Conservation (phyloP, 2,113 vertebrate genomes). For the Thryonomys swinderianus region DNA sequence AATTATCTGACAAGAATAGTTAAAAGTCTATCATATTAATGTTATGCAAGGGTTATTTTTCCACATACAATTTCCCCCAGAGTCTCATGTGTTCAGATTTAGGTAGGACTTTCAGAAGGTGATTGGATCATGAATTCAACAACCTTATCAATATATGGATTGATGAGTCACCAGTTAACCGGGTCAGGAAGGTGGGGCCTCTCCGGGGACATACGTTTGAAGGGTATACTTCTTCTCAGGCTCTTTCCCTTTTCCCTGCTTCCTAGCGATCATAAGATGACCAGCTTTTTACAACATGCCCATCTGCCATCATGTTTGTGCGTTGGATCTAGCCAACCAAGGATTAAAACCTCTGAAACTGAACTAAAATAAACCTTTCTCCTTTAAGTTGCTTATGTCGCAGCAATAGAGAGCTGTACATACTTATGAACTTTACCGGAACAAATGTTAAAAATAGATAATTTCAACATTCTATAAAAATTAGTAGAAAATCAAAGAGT, state of each 20-base stretch:
- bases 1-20: slow-evolving; percentile 14
- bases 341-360: neutral
- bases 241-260: neutral
- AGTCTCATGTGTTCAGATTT: neutral
- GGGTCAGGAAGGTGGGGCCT: neutral
- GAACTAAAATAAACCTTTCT: neutral
- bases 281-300: neutral
- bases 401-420: neutral
- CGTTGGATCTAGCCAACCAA: neutral
- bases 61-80: neutral
- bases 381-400: neutral
- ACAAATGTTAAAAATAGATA: slow-evolving; percentile 24
- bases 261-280: neutral
- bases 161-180: neutral
- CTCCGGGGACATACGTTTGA: neutral
- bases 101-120: neutral
- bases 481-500: neutral
- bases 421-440: neutral
- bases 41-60: neutral
- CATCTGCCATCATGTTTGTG: neutral
- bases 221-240: neutral
- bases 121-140: neutral
- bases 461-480: neutral
- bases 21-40: neutral
- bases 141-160: neutral